These are phyloP conservation scores for Drosophila nigritarsus DNA, from an alignment of 2,888 invertebrate genomes.

Conservation along the genomic window DNA sequence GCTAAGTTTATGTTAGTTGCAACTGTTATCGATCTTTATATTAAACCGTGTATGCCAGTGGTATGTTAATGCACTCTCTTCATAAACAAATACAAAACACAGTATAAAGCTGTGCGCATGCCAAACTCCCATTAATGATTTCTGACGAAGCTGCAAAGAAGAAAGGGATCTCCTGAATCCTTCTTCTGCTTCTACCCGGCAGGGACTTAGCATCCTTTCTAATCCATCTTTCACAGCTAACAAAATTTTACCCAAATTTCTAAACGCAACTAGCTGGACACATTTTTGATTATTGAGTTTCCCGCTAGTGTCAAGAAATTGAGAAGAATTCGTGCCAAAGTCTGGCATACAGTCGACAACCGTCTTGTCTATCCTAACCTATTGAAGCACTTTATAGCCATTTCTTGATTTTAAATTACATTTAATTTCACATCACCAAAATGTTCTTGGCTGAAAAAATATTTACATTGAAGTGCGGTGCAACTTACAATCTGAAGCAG, in stretches of 20 bases:
- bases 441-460: background rate
- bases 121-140: background rate
- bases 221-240: background rate
- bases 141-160: background rate
- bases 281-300: too few relatives aligned
- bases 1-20: background rate
- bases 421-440: constrained; percentile 1
- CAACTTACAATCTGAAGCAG: constrained; percentile 20
- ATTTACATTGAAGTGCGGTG: constrained; percentile 13
- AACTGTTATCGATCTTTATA: background rate
- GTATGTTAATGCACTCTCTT: background rate
- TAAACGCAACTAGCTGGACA: background rate
- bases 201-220: background rate
- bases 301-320: background rate
- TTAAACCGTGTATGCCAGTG: background rate
- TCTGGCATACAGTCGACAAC: background rate
- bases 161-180: background rate
- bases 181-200: background rate
- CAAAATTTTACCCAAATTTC: background rate
- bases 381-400: background rate
- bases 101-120: background rate
- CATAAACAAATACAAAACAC: background rate
- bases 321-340: background rate
- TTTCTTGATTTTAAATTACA: background rate
- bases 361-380: background rate